Percentiles rank a stretch among this genome's conserved stretches.
These are phyloP conservation scores for Phaenicophaeus curvirostris DNA, from an alignment of 2,797 vertebrate genomes.

Conservation along the genomic window DNA sequence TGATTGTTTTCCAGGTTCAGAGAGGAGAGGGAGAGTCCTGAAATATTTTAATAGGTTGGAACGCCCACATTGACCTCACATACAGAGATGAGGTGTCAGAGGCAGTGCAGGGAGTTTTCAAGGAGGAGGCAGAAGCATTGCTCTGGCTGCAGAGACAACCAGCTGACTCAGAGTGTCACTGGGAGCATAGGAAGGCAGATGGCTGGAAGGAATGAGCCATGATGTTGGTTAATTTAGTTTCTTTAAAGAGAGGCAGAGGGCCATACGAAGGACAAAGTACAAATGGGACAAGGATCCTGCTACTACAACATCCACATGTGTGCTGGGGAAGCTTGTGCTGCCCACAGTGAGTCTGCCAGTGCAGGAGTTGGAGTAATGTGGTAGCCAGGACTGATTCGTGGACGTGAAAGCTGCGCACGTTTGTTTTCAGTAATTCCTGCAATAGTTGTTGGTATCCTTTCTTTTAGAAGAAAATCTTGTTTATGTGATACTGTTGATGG, in stretches of 20 bases:
- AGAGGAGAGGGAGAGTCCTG: background rate
- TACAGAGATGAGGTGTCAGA: background rate
- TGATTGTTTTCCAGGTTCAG: background rate
- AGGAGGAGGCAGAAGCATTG: slow-evolving; percentile 8
- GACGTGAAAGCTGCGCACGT: background rate
- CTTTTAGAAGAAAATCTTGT: background rate
- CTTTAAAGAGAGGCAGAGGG: background rate
- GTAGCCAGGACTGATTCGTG: background rate
- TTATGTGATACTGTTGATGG: background rate
- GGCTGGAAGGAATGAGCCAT: background rate
- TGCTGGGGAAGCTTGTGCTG: accelerated
- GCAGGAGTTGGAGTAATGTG: background rate
- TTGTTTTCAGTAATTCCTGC: background rate
- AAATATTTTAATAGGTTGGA: slow-evolving; percentile 1
- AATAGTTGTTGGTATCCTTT: background rate
- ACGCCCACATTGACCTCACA: background rate
- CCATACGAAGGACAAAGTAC: background rate
- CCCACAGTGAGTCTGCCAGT: background rate
- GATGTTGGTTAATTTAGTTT: background rate
- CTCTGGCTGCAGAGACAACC: background rate
- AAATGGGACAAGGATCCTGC: accelerated
- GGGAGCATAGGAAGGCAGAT: background rate
- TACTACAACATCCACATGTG: accelerated
- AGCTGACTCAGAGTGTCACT: slow-evolving; percentile 14
- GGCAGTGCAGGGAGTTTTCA: background rate